phyloP scores from a whole-genome alignment of 2,113 vertebrate genomes.

The Pipra filicauda region DNA sequence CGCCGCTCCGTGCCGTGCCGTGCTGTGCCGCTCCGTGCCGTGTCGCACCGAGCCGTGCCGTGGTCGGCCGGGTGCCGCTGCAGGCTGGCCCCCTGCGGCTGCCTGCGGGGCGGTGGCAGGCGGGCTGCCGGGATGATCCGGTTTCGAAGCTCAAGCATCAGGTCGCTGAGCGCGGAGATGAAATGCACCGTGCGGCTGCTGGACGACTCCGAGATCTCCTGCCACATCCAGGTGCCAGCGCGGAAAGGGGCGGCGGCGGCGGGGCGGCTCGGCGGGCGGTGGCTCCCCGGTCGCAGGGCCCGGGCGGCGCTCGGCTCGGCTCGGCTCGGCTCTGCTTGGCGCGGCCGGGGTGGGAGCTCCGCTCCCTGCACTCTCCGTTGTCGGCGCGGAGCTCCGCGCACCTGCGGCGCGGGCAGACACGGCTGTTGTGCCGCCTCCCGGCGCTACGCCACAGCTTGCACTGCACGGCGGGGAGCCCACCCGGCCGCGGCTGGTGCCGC shows the following conservation, averaged over 20 bases:
- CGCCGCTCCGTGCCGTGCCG: not conserved
- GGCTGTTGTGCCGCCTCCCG: not conserved
- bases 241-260: not conserved
- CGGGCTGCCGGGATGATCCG: constrained; percentile 83
- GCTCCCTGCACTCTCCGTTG: not conserved
- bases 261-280: not conserved
- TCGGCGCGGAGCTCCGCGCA: not conserved
- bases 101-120: constrained; percentile 58
- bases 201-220: constrained; percentile 93
- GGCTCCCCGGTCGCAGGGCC: too few relatives aligned
- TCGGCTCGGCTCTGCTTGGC: not conserved
- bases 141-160: constrained; percentile 92
- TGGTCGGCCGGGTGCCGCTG: constrained; percentile 38
- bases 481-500: not conserved
- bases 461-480: not conserved
- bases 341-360: not conserved
- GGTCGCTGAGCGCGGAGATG: constrained; percentile 88
- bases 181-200: constrained; percentile 89
- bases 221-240: constrained; percentile 87
- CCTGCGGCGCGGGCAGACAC: not conserved
- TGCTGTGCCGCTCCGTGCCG: not conserved
- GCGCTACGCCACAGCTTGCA: not conserved
- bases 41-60: not conserved
- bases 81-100: constrained; percentile 72
- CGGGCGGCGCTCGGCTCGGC: not conserved